Evolutionary conservation across 2,888 invertebrate genomes (phyloP).

Genomic region (Busseola fusca): DNA sequence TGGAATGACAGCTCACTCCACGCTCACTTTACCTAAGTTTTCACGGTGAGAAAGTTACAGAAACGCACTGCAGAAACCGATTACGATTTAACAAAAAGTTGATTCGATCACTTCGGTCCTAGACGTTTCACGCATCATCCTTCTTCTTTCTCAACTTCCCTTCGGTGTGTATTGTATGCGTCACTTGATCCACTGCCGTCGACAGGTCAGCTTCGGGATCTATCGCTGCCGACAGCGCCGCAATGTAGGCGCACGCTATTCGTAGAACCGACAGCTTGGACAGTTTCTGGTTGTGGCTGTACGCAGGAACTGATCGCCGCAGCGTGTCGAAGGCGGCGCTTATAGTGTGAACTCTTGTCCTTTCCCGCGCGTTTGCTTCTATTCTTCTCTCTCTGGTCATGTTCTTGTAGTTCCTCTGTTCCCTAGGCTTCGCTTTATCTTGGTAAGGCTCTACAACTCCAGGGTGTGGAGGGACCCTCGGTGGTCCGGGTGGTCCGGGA

Average conservation of each 20-base stretch:
- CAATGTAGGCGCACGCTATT: slow-evolving; percentile 97
- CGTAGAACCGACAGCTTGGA: slow-evolving; percentile 97
- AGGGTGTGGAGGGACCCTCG: slow-evolving; percentile 88
- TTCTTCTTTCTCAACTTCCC: slow-evolving; percentile 96
- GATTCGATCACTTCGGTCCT: slow-evolving; percentile 38
- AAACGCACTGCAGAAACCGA: too few relatives aligned
- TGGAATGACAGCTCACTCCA: too few relatives aligned
- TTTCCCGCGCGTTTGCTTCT: slow-evolving; percentile 97
- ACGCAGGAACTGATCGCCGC: slow-evolving; percentile 95
- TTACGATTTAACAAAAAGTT: slow-evolving; percentile 49
- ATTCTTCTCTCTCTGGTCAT: slow-evolving; percentile 97
- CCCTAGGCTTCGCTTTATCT: slow-evolving; percentile 83
- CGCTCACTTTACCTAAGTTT: too few relatives aligned
- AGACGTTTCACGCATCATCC: slow-evolving; percentile 89
- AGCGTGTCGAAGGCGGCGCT: slow-evolving; percentile 98
- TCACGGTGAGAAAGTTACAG: too few relatives aligned
- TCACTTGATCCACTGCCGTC: slow-evolving; percentile 95
- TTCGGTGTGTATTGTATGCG: slow-evolving; percentile 97
- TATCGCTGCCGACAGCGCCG: slow-evolving; percentile 94
- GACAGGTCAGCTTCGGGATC: slow-evolving; percentile 92
- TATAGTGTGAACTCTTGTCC: slow-evolving; percentile 98
- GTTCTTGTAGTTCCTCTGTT: slow-evolving; percentile 97
- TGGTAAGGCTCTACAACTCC: slow-evolving; percentile 78
- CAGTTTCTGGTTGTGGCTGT: slow-evolving; percentile 97
- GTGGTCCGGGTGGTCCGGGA: slow-evolving; percentile 75